Evolutionary conservation across 2,888 invertebrate species (phyloP), one percentile per base, ranked within the genome.

Genomic region (Xiphydria camelus): DNA sequence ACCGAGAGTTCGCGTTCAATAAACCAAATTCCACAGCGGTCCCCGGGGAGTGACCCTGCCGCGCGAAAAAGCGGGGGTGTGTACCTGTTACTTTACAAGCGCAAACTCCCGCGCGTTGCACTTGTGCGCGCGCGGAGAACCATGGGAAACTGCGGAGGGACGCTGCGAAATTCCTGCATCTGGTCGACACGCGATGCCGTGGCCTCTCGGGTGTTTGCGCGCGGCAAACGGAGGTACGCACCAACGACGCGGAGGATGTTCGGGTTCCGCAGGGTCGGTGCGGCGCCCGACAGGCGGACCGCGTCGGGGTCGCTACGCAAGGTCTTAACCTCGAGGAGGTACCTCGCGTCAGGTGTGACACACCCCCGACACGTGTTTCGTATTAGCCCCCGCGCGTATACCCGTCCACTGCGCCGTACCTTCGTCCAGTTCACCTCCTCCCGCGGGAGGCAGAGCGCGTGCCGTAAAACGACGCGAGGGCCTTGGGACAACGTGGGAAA

Each of bases 321-420:
- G n/a, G n/a, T n/a, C n/a, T n/a, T n/a, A n/a, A n/a, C n/a, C n/a
- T n/a, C n/a, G n/a, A n/a, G n/a, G n/a, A n/a, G n/a, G n/a, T n/a
- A n/a, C 43, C 38, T 19, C 31, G 23, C 20, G 38, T 64, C 56
- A 59, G 61, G 57, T 62, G 55, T 45, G 45, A 43, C 45, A 41
- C 41, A 43, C 38, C 32, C 40, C 21, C 39, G 59, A 59, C 64
- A 67, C 60, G 61, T 70, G 69, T 68, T 70, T 69, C 55, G 66
- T 57, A 67, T 70, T 70, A 69, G 57, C 61, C n/a, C n/a, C n/a
- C 38, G 39, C 52, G 35, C 31, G 38, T 23, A 45, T 15, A 29
- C 12, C 29, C 29, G 29, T 29, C 14, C 12, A 12, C 15, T 33
- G 39, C 19, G 14, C n/a, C 15, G 15, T 34, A 34, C 34, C 34